Conservation (phyloP, 2,113 vertebrate species). For the Clarias macrocephalus region DNA sequence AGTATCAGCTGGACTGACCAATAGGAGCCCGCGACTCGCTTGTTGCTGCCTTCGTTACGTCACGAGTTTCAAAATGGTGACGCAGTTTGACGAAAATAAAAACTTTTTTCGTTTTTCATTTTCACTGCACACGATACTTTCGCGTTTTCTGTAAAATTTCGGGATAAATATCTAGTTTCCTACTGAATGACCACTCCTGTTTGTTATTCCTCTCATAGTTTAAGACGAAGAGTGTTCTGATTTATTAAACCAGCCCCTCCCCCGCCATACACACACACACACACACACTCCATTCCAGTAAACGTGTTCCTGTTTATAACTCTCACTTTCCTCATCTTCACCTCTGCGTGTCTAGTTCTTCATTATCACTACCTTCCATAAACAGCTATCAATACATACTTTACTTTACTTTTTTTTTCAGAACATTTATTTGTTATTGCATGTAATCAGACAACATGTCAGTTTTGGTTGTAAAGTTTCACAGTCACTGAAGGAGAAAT, state of each 20-base stretch:
- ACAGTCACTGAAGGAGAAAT: too few species aligned
- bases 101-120: background rate
- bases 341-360: background rate
- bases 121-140: background rate
- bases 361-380: background rate
- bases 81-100: background rate
- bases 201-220: background rate
- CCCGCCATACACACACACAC: too few species aligned
- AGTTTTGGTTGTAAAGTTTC: too few species aligned
- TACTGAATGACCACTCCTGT: background rate
- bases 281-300: background rate
- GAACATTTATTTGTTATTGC: background rate
- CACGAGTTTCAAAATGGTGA: conserved; percentile 4
- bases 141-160: background rate
- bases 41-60: conserved; percentile 67
- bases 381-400: background rate
- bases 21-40: conserved; percentile 52
- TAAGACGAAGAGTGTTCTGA: background rate
- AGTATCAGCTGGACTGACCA: conserved; percentile 52
- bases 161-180: background rate
- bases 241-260: background rate
- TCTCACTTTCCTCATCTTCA: background rate
- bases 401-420: background rate
- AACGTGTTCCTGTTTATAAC: background rate
- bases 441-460: background rate